Conservation (phyloP, 2,797 vertebrate genomes). For the Pangasius sanitwongsei region DNA sequence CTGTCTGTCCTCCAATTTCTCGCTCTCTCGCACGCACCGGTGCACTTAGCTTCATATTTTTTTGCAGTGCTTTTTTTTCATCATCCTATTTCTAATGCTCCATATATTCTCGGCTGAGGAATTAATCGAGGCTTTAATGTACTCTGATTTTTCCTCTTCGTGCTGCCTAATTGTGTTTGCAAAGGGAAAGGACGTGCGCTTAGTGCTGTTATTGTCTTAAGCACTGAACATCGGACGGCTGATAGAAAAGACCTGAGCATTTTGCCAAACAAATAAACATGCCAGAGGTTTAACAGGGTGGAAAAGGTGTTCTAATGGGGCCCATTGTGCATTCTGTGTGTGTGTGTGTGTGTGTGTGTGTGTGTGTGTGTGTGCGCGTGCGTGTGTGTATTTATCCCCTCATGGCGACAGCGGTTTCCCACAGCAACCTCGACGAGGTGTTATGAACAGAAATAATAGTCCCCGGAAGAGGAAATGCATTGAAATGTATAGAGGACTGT, state of each 20-base stretch:
- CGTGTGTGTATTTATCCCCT: not conserved
- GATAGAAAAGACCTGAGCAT: constrained; percentile 53
- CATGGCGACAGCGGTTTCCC: not conserved
- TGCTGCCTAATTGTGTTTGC: constrained; percentile 73
- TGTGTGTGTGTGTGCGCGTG: constrained; percentile 29
- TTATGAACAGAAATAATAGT: too few relatives aligned
- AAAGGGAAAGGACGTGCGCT: constrained; percentile 67
- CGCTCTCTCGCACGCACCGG: constrained; percentile 68
- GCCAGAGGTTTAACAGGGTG: constrained; percentile 65
- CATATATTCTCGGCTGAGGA: constrained; percentile 73
- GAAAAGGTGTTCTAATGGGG: constrained; percentile 56
- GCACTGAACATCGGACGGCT: constrained; percentile 46
- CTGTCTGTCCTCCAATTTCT: constrained; percentile 30
- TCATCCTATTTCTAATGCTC: constrained; percentile 73
- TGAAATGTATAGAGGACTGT: constrained; percentile 8
- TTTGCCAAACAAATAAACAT: constrained; percentile 62
- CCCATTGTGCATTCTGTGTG: constrained; percentile 23
- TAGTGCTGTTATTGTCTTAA: constrained; percentile 55
- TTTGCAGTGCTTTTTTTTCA: constrained; percentile 54
- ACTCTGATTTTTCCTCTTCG: constrained; percentile 72
- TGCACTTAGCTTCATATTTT: constrained; percentile 56
- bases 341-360: constrained; percentile 11
- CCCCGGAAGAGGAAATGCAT: not conserved
- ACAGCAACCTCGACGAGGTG: not conserved
- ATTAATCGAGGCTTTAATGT: constrained; percentile 81